Evolutionary conservation across 2,888 invertebrate genomes (phyloP).

Genomic region (Acleris emargana): DNA sequence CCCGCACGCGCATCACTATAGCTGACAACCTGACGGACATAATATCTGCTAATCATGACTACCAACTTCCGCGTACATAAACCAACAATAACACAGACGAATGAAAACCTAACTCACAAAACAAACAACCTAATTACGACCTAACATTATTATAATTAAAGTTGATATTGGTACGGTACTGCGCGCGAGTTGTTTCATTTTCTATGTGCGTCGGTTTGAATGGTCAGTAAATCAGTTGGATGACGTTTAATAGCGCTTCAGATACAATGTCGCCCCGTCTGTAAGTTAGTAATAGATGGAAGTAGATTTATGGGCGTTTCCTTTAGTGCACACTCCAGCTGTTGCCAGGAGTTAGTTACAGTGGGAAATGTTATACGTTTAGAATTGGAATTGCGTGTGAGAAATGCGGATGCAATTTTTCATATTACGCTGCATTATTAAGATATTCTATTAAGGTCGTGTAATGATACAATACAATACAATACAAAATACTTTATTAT

Average conservation of each 20-base stretch:
- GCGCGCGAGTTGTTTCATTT: background rate
- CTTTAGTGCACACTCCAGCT: background rate
- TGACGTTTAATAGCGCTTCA: conserved; percentile 22
- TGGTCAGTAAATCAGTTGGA: conserved; percentile 21
- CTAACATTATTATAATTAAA: background rate
- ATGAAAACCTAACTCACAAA: background rate
- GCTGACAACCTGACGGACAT: background rate
- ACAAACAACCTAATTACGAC: background rate
- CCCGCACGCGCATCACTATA: background rate
- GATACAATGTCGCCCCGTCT: conserved; percentile 20
- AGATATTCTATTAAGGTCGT: no score
- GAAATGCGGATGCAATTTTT: no score
- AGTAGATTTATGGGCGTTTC: background rate
- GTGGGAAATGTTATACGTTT: no score
- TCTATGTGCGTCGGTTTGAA: background rate
- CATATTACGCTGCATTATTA: no score
- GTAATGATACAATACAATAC: no score
- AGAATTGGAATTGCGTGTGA: no score
- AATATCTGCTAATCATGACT: background rate
- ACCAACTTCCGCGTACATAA: background rate
- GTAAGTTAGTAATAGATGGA: conserved; percentile 1
- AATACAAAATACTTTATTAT: no score
- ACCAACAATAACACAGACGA: background rate
- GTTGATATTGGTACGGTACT: conserved; percentile 1
- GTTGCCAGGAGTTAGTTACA: background rate